Evolutionary conservation across 2,797 vertebrate species (phyloP), one percentile per base, ranked within the genome.

Genomic region (Phrynocephalus forsythii): DNA sequence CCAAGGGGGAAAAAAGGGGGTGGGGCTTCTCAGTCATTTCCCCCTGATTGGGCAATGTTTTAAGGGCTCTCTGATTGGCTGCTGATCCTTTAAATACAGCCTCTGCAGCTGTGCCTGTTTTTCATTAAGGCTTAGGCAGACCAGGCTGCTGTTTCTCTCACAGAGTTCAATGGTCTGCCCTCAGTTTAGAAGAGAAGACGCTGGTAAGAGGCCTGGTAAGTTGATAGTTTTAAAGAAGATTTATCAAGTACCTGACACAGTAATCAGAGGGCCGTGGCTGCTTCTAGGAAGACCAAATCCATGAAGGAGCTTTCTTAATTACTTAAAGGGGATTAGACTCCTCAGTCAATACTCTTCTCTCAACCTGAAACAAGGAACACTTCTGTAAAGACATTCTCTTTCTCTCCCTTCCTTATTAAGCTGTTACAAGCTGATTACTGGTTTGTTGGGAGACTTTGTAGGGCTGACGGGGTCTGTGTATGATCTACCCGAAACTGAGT

Each of bases 251-350:
- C 18, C 15, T 8, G 56, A 10, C 22, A n/a, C 50, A 16, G 80
- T 20, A 80, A 69, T 7, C 66, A 3, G 84, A 16, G 15, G 6
- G 82, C 56, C 6, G 3, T 66, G 0, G 6, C 38, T 81, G 50
- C 44, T 13, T 79, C 1, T 28, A 52, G 30, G 28, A 52, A 38
- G 33, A 1, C 26, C 28, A 76, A 86, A 68, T 13, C 52, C 67
- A 81, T 44, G 84, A 79, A 90, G 89, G 76, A 92, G 78, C 48
- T 71, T 76, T 86, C 76, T 94, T 91, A 93, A 94, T 93, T 94
- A 76, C 84, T 6, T 44, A 78, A 86, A 92, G 67, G 18, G 77
- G 84, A 68, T 91, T 22, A 82, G 90, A 86, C 28, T 2, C 52
- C 73, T 83, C 72, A n/a, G 84, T 15, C 91, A 88, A 91, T 86